Base-by-base conservation (phyloP, 1,140 invertebrate genomes). In the Tribolium madens region DNA sequence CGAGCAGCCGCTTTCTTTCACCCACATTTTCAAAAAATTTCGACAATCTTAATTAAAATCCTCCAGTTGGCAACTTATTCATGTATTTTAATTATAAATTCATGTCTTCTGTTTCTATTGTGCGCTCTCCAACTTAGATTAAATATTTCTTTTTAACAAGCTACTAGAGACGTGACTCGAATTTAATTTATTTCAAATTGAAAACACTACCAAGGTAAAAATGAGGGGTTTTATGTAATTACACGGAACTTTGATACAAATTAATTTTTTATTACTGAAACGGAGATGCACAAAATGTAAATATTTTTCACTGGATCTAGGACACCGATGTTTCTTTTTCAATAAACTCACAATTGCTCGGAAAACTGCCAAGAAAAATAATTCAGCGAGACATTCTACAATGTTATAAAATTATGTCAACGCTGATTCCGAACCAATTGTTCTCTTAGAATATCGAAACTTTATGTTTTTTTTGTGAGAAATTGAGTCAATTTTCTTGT, bases 61-160 rank as follows among this genome's bases (percentile, higher is more conserved):
- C 26, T n/a, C 21, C 21, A 26, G 21, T 26, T 26, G 6, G 36
- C 36, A 42, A 75, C 76, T 80, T 80, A 80, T 80, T 80, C 76
- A 76, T 73, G 79, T 53, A 80, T 80, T 80, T 79, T 80, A 31
- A 64, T 64, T 64, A 64, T 64, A 26, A 64, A 64, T 64, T 64
- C 57, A 33, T 64, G 57, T 64, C 57, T 64, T 33, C 57, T 42
- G 57, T 33, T 26, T 64, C 57, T 64, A 64, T 64, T 33, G 21
- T 64, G 36, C 57, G 13, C 13, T 64, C 13, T 33, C 10, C 26
- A 64, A 64, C 57, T 64, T 64, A 64, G 57, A 64, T 64, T 36
- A 64, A 64, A 64, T 64, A 64, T 64, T 64, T 64, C 57, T 64
- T 64, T 64, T 64, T 64, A 64, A 33, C 57, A 64, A 64, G 57